Evolutionary conservation across 2,888 invertebrate species (phyloP).

Genomic region (Macrophya annulata): DNA sequence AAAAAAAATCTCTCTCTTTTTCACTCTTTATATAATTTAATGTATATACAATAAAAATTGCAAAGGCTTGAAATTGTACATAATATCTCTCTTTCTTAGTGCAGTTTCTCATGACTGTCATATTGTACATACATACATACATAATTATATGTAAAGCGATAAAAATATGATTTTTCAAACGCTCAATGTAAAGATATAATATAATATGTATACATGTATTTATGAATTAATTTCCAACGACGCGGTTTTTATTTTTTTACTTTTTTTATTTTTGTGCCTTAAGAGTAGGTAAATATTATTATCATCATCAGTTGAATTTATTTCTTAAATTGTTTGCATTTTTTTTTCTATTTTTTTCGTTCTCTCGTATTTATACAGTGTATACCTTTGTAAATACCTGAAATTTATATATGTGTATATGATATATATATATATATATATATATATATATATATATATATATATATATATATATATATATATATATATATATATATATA

Average conservation of each 20-base stretch:
- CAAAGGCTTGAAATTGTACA: background rate
- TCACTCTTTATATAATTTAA: background rate
- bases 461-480: slow-evolving; percentile 29
- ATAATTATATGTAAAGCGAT: background rate
- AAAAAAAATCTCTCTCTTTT: background rate
- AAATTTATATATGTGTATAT: slow-evolving; percentile 44
- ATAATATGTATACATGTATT: slow-evolving; percentile 5
- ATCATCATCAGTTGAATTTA: background rate
- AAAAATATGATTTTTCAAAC: background rate
- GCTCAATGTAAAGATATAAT: background rate
- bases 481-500: slow-evolving; percentile 25
- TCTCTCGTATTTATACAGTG: slow-evolving; percentile 11
- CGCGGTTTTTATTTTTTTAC: background rate
- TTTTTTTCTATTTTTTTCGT: background rate
- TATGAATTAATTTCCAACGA: background rate
- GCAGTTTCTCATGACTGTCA: background rate
- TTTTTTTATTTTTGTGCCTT: background rate
- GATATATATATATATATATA: slow-evolving; percentile 29
- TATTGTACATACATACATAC: background rate
- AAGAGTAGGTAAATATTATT: background rate
- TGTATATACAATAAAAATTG: background rate
- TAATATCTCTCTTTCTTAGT: background rate
- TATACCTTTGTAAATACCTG: slow-evolving; percentile 40
- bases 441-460: slow-evolving; percentile 13
- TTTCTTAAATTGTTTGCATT: background rate